A percentile compares a stretch with the other conserved stretches of the same genome.
phyloP scores from a whole-genome alignment of 2,797 vertebrate genomes.

The Macrochelys suwanniensis region DNA sequence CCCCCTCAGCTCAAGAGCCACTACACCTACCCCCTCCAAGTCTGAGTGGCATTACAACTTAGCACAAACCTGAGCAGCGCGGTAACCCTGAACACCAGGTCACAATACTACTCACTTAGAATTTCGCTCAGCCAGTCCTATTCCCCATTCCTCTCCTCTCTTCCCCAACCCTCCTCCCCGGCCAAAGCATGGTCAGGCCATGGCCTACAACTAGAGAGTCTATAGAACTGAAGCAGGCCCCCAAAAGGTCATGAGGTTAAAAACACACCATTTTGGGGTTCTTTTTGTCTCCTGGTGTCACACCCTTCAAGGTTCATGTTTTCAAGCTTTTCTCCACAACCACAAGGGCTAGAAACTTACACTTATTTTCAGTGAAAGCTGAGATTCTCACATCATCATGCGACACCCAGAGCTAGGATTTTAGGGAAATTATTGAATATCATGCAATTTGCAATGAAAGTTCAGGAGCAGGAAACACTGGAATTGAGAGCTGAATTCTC shows the following conservation, averaged over 20 bases:
- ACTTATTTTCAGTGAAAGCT: not conserved
- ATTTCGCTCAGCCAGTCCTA: not conserved
- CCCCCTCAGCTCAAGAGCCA: not conserved
- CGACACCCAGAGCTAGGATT: not conserved
- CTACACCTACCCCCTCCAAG: not conserved
- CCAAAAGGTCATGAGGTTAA: not conserved
- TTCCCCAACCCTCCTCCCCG: not conserved
- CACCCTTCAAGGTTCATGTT: not conserved
- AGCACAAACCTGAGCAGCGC: not conserved
- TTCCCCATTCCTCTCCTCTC: not conserved
- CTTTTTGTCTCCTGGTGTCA: not conserved
- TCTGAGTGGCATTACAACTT: not conserved
- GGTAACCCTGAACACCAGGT: not conserved
- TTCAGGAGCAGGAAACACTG: not conserved
- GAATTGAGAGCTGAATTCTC: not conserved
- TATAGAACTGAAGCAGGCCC: not conserved
- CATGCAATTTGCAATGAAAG: not conserved
- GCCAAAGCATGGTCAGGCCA: not conserved
- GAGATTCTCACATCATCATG: not conserved
- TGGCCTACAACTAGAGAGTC: not conserved
- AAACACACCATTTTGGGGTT: not conserved
- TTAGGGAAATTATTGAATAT: not conserved
- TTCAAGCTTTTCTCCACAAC: not conserved
- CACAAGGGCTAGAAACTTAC: not conserved
- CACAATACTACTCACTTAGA: not conserved